phyloP scores from a whole-genome alignment of 2,113 vertebrate species.

The Carollia perspicillata region DNA sequence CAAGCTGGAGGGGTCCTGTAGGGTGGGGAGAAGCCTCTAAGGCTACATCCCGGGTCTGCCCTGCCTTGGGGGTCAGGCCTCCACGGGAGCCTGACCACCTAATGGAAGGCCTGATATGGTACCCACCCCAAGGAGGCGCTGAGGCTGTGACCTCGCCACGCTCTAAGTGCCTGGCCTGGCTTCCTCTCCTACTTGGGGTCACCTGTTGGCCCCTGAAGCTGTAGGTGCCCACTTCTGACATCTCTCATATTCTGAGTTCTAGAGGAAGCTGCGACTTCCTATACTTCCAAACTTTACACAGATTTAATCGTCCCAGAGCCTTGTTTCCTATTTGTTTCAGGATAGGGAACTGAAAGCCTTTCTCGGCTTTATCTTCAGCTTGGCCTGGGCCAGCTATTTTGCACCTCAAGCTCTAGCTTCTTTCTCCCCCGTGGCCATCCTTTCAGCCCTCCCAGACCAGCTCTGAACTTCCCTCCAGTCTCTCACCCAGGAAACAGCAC shows the following conservation, averaged over 20 bases:
- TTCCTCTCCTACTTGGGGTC: fast-evolving
- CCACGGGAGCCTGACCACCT: too few relatives aligned
- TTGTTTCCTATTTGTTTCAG: neutral
- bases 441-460: neutral
- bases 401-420: neutral
- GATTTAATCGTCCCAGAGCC: neutral
- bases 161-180: neutral
- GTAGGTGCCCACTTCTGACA: neutral
- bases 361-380: neutral
- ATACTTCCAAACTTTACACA: neutral
- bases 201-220: neutral
- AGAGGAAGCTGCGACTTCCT: neutral
- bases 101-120: neutral
- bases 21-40: neutral
- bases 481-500: neutral
- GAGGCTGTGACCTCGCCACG: too few relatives aligned
- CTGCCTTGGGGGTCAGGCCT: fast-evolving
- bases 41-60: neutral
- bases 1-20: neutral
- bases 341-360: neutral
- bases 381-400: neutral
- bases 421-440: neutral
- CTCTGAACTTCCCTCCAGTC: neutral
- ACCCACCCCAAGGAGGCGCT: neutral
- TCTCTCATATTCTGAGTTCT: neutral